Evolutionary conservation across 2,797 vertebrate genomes (phyloP).

Genomic region (Eulemur coronatus): DNA sequence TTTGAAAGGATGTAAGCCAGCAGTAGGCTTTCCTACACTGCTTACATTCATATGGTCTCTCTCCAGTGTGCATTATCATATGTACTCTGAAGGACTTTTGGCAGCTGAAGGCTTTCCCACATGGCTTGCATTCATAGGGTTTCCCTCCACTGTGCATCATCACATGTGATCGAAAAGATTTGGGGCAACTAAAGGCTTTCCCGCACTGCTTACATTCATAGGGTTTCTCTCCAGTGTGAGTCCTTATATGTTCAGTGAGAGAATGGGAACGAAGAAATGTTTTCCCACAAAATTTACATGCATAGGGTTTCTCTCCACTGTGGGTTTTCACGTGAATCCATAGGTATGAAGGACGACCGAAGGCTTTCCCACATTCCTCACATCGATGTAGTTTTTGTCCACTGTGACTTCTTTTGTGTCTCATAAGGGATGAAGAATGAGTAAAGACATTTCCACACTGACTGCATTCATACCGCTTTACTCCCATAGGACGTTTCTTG

Average conservation of each 20-base stretch:
- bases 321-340: background rate
- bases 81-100: background rate
- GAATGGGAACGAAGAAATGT: background rate
- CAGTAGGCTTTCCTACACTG: background rate
- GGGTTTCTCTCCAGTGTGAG: background rate
- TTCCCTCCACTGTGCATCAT: background rate
- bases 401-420: background rate
- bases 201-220: background rate
- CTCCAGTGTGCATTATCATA: background rate
- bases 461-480: background rate
- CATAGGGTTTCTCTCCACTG: slow-evolving; percentile 3
- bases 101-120: background rate
- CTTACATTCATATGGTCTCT: background rate
- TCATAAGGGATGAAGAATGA: background rate
- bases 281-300: background rate
- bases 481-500: background rate
- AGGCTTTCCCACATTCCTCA: background rate
- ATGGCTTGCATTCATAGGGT: background rate
- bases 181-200: background rate
- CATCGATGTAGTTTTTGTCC: background rate
- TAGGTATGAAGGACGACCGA: background rate
- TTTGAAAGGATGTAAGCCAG: background rate
- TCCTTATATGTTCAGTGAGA: background rate
- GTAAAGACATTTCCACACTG: background rate
- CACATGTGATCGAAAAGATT: background rate